Evolutionary conservation across 2,888 invertebrate species (phyloP).

Genomic region (Didymodactylos carnosus): DNA sequence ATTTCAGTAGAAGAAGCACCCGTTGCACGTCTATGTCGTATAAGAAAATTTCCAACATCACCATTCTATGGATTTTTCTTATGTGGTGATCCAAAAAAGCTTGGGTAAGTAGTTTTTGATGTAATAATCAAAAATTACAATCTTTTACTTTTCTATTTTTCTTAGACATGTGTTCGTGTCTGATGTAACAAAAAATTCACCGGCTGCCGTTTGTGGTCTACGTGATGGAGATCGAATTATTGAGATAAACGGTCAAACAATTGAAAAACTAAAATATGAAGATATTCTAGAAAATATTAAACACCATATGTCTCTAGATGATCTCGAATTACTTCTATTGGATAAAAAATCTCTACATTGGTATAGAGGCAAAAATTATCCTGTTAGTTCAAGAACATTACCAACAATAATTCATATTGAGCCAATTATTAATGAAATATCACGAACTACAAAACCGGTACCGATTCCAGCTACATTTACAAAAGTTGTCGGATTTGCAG

Average conservation of each 20-base stretch:
- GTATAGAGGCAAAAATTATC: slow-evolving; percentile 6
- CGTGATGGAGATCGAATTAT: slow-evolving; percentile 9
- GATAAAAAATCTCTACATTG: slow-evolving; percentile 8
- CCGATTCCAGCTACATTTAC: not conserved
- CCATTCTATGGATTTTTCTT: not conserved
- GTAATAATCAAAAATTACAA: not conserved
- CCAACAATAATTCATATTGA: slow-evolving; percentile 14
- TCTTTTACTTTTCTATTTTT: not conserved
- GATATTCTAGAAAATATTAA: slow-evolving; percentile 1
- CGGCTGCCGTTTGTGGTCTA: slow-evolving; percentile 9
- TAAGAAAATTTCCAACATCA: not conserved
- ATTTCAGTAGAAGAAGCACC: slow-evolving; percentile 3
- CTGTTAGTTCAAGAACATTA: slow-evolving; percentile 7
- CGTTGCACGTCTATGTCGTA: slow-evolving; percentile 10
- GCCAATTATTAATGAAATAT: slow-evolving; percentile 6
- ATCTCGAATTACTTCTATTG: slow-evolving; percentile 7
- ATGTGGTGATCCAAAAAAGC: not conserved
- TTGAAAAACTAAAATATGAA: slow-evolving; percentile 2
- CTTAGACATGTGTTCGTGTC: not conserved
- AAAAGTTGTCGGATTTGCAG: not conserved
- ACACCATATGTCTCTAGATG: slow-evolving; percentile 5
- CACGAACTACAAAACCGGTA: not conserved
- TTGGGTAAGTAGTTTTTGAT: not conserved
- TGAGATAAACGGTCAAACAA: slow-evolving; percentile 5
- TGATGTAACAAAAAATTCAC: slow-evolving; percentile 1